phyloP scores from a whole-genome alignment of 2,888 invertebrate genomes.

The Pristionchus mayeri region DNA sequence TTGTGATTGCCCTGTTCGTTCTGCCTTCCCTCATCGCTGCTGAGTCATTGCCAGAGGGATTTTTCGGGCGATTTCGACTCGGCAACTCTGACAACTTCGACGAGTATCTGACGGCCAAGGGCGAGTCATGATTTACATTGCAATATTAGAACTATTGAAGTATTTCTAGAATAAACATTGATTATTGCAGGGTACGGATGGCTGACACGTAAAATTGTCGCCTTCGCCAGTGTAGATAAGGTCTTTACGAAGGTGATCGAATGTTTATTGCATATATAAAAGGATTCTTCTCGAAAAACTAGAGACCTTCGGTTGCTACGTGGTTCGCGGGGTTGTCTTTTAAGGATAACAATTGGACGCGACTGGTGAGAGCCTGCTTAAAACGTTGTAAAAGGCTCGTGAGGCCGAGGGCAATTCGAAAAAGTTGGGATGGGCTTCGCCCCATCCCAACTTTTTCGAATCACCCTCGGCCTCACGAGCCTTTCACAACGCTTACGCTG shows the following conservation, averaged over 20 bases:
- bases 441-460: too few relatives aligned
- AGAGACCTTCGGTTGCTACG: too few relatives aligned
- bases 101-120: conserved; percentile 46
- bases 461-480: too few relatives aligned
- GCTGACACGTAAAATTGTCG: conserved; percentile 64
- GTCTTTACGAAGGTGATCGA: conserved; percentile 55
- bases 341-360: too few relatives aligned
- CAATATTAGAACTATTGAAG: background rate
- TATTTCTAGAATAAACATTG: background rate
- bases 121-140: background rate
- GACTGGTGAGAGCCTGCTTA: too few relatives aligned
- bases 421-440: too few relatives aligned
- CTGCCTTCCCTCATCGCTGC: background rate
- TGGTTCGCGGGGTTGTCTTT: too few relatives aligned
- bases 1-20: background rate
- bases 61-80: conserved; percentile 48
- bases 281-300: too few relatives aligned
- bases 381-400: too few relatives aligned
- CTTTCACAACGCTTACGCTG: too few relatives aligned
- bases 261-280: too few relatives aligned
- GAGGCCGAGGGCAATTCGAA: too few relatives aligned
- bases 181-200: conserved; percentile 56
- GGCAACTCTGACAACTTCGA: conserved; percentile 53
- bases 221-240: conserved; percentile 58
- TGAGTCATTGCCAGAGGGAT: conserved; percentile 29